Evolutionary conservation across 1,140 invertebrate species (phyloP).

Genomic region (Bacillus rossius): DNA sequence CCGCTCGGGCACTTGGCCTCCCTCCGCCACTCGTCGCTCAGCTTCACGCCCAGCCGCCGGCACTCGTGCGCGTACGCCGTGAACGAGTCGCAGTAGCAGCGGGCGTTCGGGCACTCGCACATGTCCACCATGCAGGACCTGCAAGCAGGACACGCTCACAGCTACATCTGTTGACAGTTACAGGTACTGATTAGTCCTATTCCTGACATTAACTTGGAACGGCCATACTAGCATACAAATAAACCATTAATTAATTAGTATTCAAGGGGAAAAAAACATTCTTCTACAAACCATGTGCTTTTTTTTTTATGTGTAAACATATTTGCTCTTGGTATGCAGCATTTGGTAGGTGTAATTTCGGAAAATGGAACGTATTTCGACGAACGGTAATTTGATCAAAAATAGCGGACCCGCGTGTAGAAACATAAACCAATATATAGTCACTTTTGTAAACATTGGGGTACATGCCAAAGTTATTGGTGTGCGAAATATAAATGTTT

Average conservation of each 20-base stretch:
- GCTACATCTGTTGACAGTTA: neutral
- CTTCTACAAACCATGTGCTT: neutral
- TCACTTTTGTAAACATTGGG: too few species aligned
- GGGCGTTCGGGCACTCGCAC: conserved; percentile 76
- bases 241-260: neutral
- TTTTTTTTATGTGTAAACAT: neutral
- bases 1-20: conserved; percentile 51
- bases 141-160: conserved; percentile 15
- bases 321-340: too few species aligned
- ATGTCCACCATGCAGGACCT: conserved; percentile 83
- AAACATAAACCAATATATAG: too few species aligned
- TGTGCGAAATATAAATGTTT: too few species aligned
- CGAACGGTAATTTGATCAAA: too few species aligned
- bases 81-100: conserved; percentile 85
- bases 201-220: neutral
- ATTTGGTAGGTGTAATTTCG: too few species aligned
- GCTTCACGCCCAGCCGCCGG: conserved; percentile 61
- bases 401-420: too few species aligned
- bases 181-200: neutral
- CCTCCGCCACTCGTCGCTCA: conserved; percentile 58
- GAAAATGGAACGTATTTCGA: too few species aligned
- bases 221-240: neutral
- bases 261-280: neutral
- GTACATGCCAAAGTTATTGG: too few species aligned
- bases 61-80: conserved; percentile 86